Evolutionary conservation across 2,888 invertebrate genomes (phyloP), one percentile per base, ranked within the genome.

Genomic region (Andrena praecox): DNA sequence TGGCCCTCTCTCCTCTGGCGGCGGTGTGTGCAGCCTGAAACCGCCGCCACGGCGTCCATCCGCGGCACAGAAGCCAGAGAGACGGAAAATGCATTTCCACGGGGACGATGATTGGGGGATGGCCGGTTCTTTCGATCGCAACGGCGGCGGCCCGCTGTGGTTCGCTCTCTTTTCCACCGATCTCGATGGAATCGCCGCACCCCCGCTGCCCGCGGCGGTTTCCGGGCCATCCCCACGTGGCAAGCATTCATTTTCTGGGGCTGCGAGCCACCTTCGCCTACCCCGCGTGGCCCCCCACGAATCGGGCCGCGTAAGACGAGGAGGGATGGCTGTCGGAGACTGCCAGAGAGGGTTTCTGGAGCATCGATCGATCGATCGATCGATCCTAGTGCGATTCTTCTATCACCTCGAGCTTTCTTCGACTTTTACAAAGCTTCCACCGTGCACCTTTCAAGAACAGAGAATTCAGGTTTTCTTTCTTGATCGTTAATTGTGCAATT

Each of bases 61-160:
- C 79, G 20, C 56, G 77, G 79, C 77, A 83, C 79, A 77, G 86
- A 87, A 85, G 84, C 84, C 86, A 87, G 84, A 85, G 76, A 80
- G 80, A 84, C 82, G 85, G 85, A 87, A 89, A 91, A 88, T 89
- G 84, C 85, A 89, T 89, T 89, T 90, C 79, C 79, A 72, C 52
- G 62, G 73, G 80, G 67, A 52, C 75, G 80, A 76, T 84, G 83
- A 79, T 82, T 87, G 87, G 80, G 85, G 70, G 20, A 42, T 16
- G 60, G 35, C 24, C 84, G 80, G 87, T 89, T 88, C 86, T 89
- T 90, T 87, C 87, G 84, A 90, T 90, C 87, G 85, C 86, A 86
- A 86, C 77, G 85, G 84, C 86, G 69, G 81, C 82, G 42, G 42
- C 42, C 42, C 42, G 42, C 69, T 72, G 80, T 62, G 82, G 80